Evolutionary conservation across 1,140 invertebrate genomes (phyloP).

Genomic region (Psix sp.): DNA sequence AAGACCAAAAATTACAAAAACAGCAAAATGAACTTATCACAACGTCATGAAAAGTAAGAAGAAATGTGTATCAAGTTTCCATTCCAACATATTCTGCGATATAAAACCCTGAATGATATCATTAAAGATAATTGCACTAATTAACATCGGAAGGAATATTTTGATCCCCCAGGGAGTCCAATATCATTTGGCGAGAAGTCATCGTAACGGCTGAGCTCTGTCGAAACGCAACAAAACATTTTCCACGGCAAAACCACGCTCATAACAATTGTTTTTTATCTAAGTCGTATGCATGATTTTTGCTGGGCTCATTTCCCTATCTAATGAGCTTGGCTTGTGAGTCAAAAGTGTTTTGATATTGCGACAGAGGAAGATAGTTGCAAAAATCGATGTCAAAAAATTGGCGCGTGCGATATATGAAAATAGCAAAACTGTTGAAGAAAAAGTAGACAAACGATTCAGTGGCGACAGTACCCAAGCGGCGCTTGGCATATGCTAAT

Average conservation of each 20-base stretch:
- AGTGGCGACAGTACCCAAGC: too few relatives aligned
- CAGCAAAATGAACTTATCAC: too few relatives aligned
- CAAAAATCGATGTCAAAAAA: too few relatives aligned
- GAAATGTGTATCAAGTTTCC: too few relatives aligned
- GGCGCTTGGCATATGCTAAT: slow-evolving; percentile 37
- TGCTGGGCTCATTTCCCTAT: slow-evolving; percentile 16
- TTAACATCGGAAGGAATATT: slow-evolving; percentile 31
- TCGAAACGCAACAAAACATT: slow-evolving; percentile 28
- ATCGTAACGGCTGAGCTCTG: slow-evolving; percentile 24
- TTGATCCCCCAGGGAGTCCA: slow-evolving; percentile 6
- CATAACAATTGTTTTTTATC: slow-evolving; percentile 48
- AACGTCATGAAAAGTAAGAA: too few relatives aligned
- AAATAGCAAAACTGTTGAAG: too few relatives aligned
- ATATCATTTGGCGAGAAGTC: slow-evolving; percentile 17
- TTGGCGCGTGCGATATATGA: too few relatives aligned
- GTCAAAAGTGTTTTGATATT: too few relatives aligned
- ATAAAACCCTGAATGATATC: slow-evolving; percentile 16
- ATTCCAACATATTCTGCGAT: too few relatives aligned
- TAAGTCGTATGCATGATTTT: slow-evolving; percentile 33
- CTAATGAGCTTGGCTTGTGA: slow-evolving; percentile 14
- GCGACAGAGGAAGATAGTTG: too few relatives aligned
- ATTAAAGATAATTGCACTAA: slow-evolving; percentile 31
- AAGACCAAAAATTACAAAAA: too few relatives aligned
- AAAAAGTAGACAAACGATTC: too few relatives aligned
- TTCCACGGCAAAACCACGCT: slow-evolving; percentile 15